Evolutionary conservation across 2,888 invertebrate genomes (phyloP).

Genomic region (Auanema freiburgensis): DNA sequence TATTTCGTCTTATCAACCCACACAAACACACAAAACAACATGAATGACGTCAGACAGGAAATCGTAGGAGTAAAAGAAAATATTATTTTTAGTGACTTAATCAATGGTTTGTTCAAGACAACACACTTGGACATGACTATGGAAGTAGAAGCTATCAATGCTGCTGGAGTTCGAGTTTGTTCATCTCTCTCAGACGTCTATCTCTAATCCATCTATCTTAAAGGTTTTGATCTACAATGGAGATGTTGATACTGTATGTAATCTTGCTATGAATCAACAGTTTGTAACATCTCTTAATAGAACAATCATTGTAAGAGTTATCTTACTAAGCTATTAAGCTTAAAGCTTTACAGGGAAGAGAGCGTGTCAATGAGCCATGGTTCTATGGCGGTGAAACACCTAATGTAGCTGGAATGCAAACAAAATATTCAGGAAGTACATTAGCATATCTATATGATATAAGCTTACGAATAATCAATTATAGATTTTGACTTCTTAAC

Average conservation of each 20-base stretch:
- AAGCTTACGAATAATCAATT: background rate
- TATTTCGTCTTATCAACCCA: background rate
- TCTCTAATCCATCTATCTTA: too few species aligned
- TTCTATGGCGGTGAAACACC: constrained; percentile 24
- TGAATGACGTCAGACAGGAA: too few species aligned
- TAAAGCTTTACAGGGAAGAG: constrained; percentile 14
- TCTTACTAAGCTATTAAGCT: background rate
- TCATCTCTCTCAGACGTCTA: too few species aligned
- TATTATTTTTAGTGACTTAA: constrained; percentile 37
- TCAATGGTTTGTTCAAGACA: constrained; percentile 29
- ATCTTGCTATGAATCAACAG: constrained; percentile 67
- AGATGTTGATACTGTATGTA: constrained; percentile 69
- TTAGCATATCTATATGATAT: background rate
- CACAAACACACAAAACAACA: background rate
- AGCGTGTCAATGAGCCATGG: constrained; percentile 38
- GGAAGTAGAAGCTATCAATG: constrained; percentile 34
- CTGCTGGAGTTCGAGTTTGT: constrained; percentile 54
- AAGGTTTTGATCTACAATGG: constrained; percentile 67
- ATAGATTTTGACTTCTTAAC: constrained; percentile 48
- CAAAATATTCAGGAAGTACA: constrained; percentile 29
- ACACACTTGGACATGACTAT: constrained; percentile 54
- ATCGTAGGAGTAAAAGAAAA: too few species aligned
- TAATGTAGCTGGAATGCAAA: constrained; percentile 34
- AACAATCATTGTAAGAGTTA: constrained; percentile 29
- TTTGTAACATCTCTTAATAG: constrained; percentile 35